Conservation (phyloP, 2,888 invertebrate genomes). For the Limenitis camilla region DNA sequence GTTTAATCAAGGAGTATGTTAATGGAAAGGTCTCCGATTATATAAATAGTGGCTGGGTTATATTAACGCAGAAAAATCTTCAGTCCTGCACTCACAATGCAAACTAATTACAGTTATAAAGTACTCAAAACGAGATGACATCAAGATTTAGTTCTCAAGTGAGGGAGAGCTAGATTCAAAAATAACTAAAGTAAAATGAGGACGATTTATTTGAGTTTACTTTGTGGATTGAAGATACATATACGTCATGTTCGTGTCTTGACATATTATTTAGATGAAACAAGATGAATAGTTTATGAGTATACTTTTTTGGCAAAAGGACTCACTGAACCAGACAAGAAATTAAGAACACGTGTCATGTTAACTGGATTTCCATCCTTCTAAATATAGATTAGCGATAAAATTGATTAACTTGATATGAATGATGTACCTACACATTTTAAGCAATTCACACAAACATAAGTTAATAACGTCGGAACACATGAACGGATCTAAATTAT, state of each 20-base stretch:
- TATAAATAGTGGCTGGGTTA: slow-evolving; percentile 26
- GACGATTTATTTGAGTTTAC: slow-evolving; percentile 42
- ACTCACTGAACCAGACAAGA: slow-evolving; percentile 61
- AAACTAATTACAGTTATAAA: slow-evolving; percentile 48
- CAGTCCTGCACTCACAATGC: slow-evolving; percentile 30
- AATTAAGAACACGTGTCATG: slow-evolving; percentile 44
- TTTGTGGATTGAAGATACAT: slow-evolving; percentile 45
- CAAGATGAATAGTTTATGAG: slow-evolving; percentile 55
- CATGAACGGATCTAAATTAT: slow-evolving; percentile 42
- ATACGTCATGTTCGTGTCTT: slow-evolving; percentile 42
- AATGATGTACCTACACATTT: not conserved
- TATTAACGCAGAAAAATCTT: slow-evolving; percentile 45
- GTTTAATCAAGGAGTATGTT: not conserved
- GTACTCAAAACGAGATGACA: slow-evolving; percentile 39
- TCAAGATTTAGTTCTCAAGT: slow-evolving; percentile 47
- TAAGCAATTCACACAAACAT: not conserved
- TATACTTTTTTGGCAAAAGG: slow-evolving; percentile 41
- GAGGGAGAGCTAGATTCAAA: slow-evolving; percentile 37
- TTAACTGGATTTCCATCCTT: too few species aligned
- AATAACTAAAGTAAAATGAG: slow-evolving; percentile 17
- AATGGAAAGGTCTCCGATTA: not conserved
- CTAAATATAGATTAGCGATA: too few species aligned
- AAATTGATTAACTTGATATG: too few species aligned
- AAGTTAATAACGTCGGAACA: slow-evolving; percentile 1
- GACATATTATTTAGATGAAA: slow-evolving; percentile 42